phyloP scores from a whole-genome alignment of 2,888 invertebrate species.

The Diaperis boleti region DNA sequence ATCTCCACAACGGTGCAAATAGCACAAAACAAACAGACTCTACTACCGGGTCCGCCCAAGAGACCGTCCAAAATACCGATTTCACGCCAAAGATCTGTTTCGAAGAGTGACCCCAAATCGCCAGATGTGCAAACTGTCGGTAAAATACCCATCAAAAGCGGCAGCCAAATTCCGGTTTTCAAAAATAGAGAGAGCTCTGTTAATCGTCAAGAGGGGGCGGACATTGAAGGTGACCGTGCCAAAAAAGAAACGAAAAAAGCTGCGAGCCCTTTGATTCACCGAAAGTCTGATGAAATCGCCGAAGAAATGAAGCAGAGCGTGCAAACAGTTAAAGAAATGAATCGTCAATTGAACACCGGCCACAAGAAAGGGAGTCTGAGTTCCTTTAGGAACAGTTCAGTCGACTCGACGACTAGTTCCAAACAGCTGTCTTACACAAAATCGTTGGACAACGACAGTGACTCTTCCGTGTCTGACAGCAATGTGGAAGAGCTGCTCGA shows the following conservation, averaged over 20 bases:
- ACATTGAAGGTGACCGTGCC: not conserved
- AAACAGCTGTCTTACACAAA: constrained; percentile 65
- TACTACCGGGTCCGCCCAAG: constrained; percentile 51
- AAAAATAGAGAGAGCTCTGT: constrained; percentile 24
- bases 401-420: constrained; percentile 63
- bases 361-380: constrained; percentile 47
- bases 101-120: constrained; percentile 55
- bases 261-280: constrained; percentile 2
- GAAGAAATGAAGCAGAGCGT: constrained; percentile 51
- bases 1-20: constrained; percentile 59
- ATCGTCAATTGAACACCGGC: constrained; percentile 43
- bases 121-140: constrained; percentile 51
- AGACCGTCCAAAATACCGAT: constrained; percentile 63
- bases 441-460: constrained; percentile 64
- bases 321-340: constrained; percentile 50
- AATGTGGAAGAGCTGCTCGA: constrained; percentile 64
- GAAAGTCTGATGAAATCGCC: constrained; percentile 49
- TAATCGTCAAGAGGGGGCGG: constrained; percentile 4
- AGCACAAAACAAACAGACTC: constrained; percentile 57
- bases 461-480: constrained; percentile 65
- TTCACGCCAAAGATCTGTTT: constrained; percentile 57
- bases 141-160: constrained; percentile 58
- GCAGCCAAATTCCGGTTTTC: constrained; percentile 33
- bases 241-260: not conserved
- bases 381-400: constrained; percentile 58